Conservation (phyloP, 2,888 invertebrate genomes). For the Beris chalybata region DNA sequence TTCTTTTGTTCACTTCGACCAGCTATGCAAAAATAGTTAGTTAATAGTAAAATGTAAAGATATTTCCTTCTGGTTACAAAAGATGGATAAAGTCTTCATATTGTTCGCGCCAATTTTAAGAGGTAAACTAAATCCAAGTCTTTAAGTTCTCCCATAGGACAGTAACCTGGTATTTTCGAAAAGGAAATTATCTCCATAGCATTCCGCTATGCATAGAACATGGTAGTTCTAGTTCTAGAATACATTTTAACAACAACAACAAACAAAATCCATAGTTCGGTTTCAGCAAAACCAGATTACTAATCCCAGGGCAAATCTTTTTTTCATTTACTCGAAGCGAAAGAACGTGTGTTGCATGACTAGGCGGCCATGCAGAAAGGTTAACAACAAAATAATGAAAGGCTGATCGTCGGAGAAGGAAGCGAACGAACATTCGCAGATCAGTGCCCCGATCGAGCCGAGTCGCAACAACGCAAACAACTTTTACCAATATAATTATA, state of each 20-base stretch:
- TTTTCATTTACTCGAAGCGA: constrained; percentile 12
- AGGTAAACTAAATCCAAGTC: background rate
- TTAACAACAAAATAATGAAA: constrained; percentile 39
- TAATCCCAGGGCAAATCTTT: constrained; percentile 19
- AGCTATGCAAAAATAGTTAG: too few relatives aligned
- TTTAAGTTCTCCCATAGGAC: background rate
- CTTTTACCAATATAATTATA: constrained; percentile 9
- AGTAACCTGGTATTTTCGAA: constrained; percentile 7
- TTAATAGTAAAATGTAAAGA: too few relatives aligned
- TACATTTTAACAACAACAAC: constrained; percentile 17
- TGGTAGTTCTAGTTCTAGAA: background rate
- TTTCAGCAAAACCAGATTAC: constrained; percentile 15
- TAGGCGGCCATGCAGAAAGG: constrained; percentile 38
- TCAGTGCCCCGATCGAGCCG: too few relatives aligned
- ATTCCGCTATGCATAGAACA: too few relatives aligned
- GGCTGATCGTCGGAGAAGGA: constrained; percentile 16
- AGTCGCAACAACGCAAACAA: constrained; percentile 2
- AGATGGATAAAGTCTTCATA: too few relatives aligned
- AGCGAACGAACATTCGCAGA: constrained; percentile 9
- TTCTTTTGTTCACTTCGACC: too few relatives aligned
- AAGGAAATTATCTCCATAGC: background rate
- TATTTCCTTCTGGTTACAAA: too few relatives aligned
- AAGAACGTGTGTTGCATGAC: constrained; percentile 23
- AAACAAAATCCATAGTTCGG: too few relatives aligned
- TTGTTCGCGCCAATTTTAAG: too few relatives aligned